Evolutionary conservation across 2,797 vertebrate genomes (phyloP).

Genomic region (Siniperca undulata): DNA sequence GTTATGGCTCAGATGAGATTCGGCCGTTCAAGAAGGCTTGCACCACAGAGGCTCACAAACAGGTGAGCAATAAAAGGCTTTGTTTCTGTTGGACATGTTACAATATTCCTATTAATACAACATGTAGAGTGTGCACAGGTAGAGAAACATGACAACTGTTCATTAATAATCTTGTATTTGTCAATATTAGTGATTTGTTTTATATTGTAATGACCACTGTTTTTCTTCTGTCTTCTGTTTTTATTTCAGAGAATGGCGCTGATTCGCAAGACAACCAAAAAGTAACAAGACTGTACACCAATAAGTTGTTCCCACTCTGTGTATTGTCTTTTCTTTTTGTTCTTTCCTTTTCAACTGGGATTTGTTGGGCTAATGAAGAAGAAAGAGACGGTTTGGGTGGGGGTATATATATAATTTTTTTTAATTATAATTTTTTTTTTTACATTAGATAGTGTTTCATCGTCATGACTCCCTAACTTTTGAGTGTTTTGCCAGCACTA

Average conservation of each 20-base stretch:
- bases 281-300: constrained; percentile 84
- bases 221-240: constrained; percentile 35
- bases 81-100: background rate
- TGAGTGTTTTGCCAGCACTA: constrained; percentile 65
- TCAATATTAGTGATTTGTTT: background rate
- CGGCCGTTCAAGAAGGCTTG: constrained; percentile 99
- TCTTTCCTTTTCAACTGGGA: constrained; percentile 29
- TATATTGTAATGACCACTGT: background rate
- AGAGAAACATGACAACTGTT: background rate
- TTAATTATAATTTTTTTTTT: constrained; percentile 22
- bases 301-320: constrained; percentile 46
- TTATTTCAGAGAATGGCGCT: constrained; percentile 96
- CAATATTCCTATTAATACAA: background rate
- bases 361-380: constrained; percentile 40
- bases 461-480: constrained; percentile 56
- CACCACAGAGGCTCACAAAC: constrained; percentile 99
- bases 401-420: background rate
- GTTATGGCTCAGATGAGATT: constrained; percentile 98
- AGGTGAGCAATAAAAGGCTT: constrained; percentile 83
- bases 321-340: constrained; percentile 23
- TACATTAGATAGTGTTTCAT: constrained; percentile 53
- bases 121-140: no score
- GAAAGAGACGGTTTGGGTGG: constrained; percentile 35
- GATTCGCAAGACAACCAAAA: constrained; percentile 99
- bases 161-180: background rate